A percentile compares a stretch with the other conserved stretches of the same genome.
Evolutionary conservation across 2,113 vertebrate species (phyloP).

Genomic region (Dunckerocampus dactyliophorus): DNA sequence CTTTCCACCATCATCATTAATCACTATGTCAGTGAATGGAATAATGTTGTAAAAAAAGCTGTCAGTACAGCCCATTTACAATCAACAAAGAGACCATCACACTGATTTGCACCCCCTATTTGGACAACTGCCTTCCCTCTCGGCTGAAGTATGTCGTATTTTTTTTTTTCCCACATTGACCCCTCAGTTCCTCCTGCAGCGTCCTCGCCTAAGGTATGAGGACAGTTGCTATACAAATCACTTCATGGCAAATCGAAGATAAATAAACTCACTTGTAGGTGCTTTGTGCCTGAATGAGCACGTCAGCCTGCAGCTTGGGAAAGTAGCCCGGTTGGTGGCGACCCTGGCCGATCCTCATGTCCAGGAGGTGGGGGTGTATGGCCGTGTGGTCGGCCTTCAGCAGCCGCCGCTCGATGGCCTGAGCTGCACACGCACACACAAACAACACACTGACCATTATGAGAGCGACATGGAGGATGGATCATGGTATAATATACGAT

Average conservation of each 20-base stretch:
- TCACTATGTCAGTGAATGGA: too few relatives aligned
- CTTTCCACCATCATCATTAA: neutral
- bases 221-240: neutral
- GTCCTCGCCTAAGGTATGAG: neutral
- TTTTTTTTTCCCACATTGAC: neutral
- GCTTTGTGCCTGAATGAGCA: slow-evolving; percentile 83
- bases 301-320: slow-evolving; percentile 89
- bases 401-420: slow-evolving; percentile 85
- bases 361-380: slow-evolving; percentile 92
- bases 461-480: too few relatives aligned
- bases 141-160: neutral
- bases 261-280: slow-evolving; percentile 86
- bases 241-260: neutral
- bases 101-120: neutral
- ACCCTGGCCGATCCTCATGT: slow-evolving; percentile 98
- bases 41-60: neutral
- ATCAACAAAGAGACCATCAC: neutral
- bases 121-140: neutral
- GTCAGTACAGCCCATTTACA: neutral
- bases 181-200: neutral
- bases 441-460: neutral
- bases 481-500: neutral
- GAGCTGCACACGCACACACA: slow-evolving; percentile 72
- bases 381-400: slow-evolving; percentile 94
- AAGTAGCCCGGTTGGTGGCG: slow-evolving; percentile 94